Evolutionary conservation across 2,888 invertebrate species (phyloP).

Genomic region (Prenolepis imparis): DNA sequence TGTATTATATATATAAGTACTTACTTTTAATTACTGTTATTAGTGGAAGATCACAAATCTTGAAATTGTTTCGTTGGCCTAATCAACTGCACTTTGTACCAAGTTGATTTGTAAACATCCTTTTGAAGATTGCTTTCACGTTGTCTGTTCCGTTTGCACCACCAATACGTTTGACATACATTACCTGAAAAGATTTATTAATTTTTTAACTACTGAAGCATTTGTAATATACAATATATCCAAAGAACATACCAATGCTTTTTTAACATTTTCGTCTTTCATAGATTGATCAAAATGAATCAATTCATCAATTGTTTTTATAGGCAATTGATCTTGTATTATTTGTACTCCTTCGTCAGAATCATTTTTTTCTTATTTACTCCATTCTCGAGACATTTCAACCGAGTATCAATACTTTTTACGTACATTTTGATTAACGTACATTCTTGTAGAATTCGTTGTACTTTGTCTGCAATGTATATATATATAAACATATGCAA

Average conservation of each 20-base stretch:
- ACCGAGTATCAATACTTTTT: conserved; percentile 7
- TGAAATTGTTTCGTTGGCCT: too few relatives aligned
- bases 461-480: background rate
- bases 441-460: conserved; percentile 16
- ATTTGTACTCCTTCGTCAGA: background rate
- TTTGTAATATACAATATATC: too few relatives aligned
- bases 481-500: background rate
- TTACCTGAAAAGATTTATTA: conserved; percentile 7
- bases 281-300: background rate
- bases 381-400: background rate
- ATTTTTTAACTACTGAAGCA: background rate
- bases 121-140: background rate
- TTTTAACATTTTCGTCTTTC: too few relatives aligned
- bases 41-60: too few relatives aligned
- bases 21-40: too few relatives aligned
- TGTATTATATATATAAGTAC: too few relatives aligned
- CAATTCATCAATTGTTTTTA: conserved; percentile 8
- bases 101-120: background rate
- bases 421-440: background rate
- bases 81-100: background rate
- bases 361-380: background rate
- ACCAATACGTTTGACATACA: conserved; percentile 3
- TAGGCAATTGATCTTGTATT: background rate
- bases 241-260: too few relatives aligned
- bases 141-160: too few relatives aligned